These are phyloP conservation scores for Hemibagrus wyckioides DNA, from an alignment of 2,113 vertebrate genomes.

Conservation along the genomic window DNA sequence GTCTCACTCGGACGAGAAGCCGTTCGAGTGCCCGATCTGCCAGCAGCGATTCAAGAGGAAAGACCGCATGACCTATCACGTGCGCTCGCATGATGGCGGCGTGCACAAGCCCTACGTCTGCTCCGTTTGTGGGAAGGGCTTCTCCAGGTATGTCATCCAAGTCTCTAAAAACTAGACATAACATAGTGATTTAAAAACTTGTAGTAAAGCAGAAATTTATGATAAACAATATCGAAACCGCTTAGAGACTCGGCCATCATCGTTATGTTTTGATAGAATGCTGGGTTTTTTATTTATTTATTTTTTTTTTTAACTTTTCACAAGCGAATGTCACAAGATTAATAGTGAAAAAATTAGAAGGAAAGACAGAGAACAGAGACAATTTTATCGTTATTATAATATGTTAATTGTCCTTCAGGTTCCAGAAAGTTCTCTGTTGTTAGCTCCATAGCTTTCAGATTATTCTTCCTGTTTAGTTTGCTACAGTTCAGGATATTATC, in stretches of 20 bases:
- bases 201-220: neutral
- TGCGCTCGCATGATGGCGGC: slow-evolving; percentile 96
- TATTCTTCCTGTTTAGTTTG: neutral
- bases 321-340: no score
- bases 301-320: neutral
- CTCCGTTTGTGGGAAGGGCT: slow-evolving; percentile 98
- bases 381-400: neutral
- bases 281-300: no score
- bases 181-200: neutral
- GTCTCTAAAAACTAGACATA: neutral
- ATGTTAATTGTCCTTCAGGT: neutral
- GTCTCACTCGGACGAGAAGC: slow-evolving; percentile 97
- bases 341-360: no score
- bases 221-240: neutral
- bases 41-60: slow-evolving; percentile 99
- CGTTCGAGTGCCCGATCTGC: slow-evolving; percentile 97
- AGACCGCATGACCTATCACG: slow-evolving; percentile 99
- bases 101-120: slow-evolving; percentile 98
- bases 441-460: neutral
- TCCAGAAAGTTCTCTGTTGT: neutral
- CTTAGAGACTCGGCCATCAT: neutral
- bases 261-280: neutral
- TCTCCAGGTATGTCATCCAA: slow-evolving; percentile 85
- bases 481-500: neutral
- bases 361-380: no score